phyloP scores from a whole-genome alignment of 2,888 invertebrate genomes.

The Epinotia brunnichana region DNA sequence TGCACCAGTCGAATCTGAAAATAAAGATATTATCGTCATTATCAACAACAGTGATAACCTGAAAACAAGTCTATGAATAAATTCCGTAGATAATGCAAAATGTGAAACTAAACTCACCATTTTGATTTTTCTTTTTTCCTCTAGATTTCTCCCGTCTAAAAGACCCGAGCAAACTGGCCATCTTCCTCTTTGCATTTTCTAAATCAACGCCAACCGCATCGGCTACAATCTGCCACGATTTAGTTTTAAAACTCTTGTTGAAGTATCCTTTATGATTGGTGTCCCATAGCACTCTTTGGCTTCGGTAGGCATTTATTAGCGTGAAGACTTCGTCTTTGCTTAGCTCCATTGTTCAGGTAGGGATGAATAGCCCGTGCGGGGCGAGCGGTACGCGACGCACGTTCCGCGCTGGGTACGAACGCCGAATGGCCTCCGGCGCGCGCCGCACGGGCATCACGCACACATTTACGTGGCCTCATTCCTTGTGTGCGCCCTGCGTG shows the following conservation, averaged over 20 bases:
- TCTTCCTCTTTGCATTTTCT: constrained; percentile 32
- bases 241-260: constrained; percentile 17
- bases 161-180: constrained; percentile 41
- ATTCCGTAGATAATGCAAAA: background rate
- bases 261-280: constrained; percentile 30
- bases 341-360: constrained; percentile 22
- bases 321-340: constrained; percentile 35
- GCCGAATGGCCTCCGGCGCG: constrained; percentile 30
- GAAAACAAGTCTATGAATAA: background rate
- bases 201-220: constrained; percentile 27
- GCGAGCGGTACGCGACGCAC: constrained; percentile 23
- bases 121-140: constrained; percentile 12
- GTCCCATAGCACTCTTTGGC: constrained; percentile 33
- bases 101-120: constrained; percentile 23
- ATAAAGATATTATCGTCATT: background rate
- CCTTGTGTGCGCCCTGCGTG: constrained; percentile 19
- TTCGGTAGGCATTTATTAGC: constrained; percentile 31
- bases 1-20: constrained; percentile 13
- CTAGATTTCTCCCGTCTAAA: constrained; percentile 35
- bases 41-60: background rate
- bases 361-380: background rate
- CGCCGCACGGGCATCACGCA: constrained; percentile 16
- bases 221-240: constrained; percentile 30
- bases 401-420: constrained; percentile 21
- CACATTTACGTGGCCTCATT: constrained; percentile 22